phyloP scores from a whole-genome alignment of 1,140 invertebrate species.

The Trachymyrmex cornetzi region DNA sequence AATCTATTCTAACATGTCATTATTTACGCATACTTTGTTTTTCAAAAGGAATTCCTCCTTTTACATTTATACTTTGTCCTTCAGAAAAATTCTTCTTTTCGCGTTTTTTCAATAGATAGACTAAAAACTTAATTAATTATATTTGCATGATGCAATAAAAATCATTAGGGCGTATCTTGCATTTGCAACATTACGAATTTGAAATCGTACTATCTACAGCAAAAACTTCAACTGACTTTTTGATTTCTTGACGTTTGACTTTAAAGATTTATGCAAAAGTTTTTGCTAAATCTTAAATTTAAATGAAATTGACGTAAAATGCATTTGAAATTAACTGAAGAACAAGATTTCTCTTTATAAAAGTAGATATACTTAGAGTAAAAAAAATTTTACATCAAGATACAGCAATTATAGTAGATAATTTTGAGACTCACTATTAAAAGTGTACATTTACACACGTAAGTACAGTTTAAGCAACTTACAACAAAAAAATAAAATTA shows the following conservation, averaged over 20 bases:
- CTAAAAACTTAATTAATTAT: constrained; percentile 20
- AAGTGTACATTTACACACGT: no score
- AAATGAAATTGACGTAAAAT: neutral
- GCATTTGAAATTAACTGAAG: neutral
- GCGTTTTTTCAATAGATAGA: neutral
- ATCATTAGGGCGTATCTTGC: neutral
- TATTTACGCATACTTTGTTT: neutral
- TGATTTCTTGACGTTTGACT: neutral
- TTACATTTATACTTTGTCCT: neutral
- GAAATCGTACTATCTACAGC: neutral
- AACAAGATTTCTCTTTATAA: neutral
- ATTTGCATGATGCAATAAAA: neutral
- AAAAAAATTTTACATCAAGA: no score
- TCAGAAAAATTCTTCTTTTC: neutral
- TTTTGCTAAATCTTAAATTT: neutral
- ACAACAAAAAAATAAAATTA: no score
- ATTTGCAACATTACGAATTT: neutral
- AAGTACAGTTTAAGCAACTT: no score
- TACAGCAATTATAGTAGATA: no score
- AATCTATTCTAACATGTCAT: constrained; percentile 5
- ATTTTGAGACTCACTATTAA: no score
- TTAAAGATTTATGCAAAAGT: neutral
- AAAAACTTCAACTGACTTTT: no score
- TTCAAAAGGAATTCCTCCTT: neutral
- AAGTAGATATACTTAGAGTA: no score